A percentile compares a stretch with the other conserved stretches of the same genome.
phyloP scores from a whole-genome alignment of 2,113 vertebrate species.

The Corythornis cristatus region DNA sequence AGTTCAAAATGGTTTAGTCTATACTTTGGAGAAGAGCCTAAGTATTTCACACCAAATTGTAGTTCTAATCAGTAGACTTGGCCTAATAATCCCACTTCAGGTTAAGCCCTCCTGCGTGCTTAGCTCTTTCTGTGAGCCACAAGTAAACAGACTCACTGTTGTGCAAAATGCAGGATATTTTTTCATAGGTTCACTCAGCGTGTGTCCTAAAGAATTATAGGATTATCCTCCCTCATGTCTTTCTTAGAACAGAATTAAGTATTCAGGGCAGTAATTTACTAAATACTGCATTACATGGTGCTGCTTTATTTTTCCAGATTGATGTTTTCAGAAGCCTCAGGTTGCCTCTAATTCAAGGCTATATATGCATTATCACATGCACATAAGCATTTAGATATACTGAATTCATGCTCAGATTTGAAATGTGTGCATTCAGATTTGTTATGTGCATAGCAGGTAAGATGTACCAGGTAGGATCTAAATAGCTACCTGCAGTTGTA shows the following conservation, averaged over 20 bases:
- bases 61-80: conserved; percentile 1
- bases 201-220: conserved; percentile 35
- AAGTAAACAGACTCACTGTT: background rate
- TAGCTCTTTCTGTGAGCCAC: background rate
- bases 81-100: conserved; percentile 4
- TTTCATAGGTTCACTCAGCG: conserved; percentile 2
- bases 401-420: background rate
- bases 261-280: conserved; percentile 39
- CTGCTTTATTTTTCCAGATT: background rate
- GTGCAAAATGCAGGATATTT: background rate
- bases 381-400: background rate
- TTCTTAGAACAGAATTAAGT: conserved; percentile 30
- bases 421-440: background rate
- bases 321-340: conserved; percentile 9
- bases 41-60: background rate
- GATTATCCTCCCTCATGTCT: conserved; percentile 49
- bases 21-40: conserved; percentile 5
- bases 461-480: background rate
- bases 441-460: background rate
- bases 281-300: background rate
- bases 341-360: background rate
- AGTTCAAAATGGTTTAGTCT: conserved; percentile 4
- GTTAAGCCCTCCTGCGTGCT: background rate
- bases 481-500: background rate
- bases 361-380: background rate